Evolutionary conservation across 2,113 vertebrate species (phyloP), one percentile per base, ranked within the genome.

Genomic region (Myodes glareolus): DNA sequence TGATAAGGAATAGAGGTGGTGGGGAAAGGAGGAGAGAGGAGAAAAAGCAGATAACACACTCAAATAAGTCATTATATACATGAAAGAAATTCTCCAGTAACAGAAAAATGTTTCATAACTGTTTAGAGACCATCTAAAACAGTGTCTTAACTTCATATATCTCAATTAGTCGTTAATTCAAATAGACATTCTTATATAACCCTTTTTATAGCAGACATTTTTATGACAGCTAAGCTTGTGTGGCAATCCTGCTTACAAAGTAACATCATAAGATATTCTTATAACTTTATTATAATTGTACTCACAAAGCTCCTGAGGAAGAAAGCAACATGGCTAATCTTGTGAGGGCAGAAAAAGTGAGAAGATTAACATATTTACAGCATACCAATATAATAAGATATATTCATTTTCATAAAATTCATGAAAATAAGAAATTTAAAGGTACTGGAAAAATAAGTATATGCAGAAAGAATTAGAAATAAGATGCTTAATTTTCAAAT

Each of bases 401-500:
- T 77, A 39, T 13, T 67, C 7, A 72, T 58, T 94, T 68, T n/a
- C 31, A 50, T 52, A 88, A 90, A 92, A 65, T 78, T 92, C 61
- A 84, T 67, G 33, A 92, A 73, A n/a, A 82, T 76, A 52, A 94
- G 31, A 90, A 87, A 47, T 31, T 13, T 55, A 5, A 45, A 70
- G 7, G 29, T 78, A 14, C 76, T 16, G 8, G 39, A 45, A 75
- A 75, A 75, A 75, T 75, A 76, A 76, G 25, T 45, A 47, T 76
- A 25, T 76, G 73, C 42, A 45, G 42, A 76, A 76, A 13, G 42
- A 75, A 9, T n/a, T 73, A 42, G 17, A 27, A 76, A 45, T 58
- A 45, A 47, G 73, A 52, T 33, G 81, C 78, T 85, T 73, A 84
- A 91, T 92, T 92, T 92, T 63, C 68, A 90, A 94, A 72, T 58